Conservation (phyloP, 2,113 vertebrate species). For the Thomomys bottae region DNA sequence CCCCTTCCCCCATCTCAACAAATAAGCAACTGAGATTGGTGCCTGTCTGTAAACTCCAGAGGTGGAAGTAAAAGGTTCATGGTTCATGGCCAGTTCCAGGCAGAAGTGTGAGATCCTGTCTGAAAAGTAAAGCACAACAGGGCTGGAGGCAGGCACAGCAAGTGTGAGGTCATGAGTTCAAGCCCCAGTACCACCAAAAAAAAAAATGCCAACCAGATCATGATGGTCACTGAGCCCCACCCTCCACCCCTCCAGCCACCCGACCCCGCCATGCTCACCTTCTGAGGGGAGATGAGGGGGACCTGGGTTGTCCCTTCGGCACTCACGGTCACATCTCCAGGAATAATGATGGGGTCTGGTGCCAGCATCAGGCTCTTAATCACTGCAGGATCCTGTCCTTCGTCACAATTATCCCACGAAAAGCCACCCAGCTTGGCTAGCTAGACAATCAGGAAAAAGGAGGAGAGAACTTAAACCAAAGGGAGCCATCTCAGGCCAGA, state of each 20-base stretch:
- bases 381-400: conserved; percentile 77
- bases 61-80: too few relatives aligned
- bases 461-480: not conserved
- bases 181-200: not conserved
- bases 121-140: too few relatives aligned
- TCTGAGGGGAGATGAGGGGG: conserved; percentile 77
- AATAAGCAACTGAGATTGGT: too few relatives aligned
- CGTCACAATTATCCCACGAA: conserved; percentile 87
- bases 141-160: too few relatives aligned
- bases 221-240: too few relatives aligned
- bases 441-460: not conserved
- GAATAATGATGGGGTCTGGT: conserved; percentile 84
- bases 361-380: conserved; percentile 83
- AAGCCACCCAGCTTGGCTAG: conserved; percentile 77
- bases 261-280: conserved; percentile 71
- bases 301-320: conserved; percentile 10
- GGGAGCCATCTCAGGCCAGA: not conserved
- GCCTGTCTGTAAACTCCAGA: too few relatives aligned
- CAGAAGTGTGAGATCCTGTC: too few relatives aligned
- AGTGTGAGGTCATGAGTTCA: not conserved
- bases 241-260: too few relatives aligned
- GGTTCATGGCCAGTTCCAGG: too few relatives aligned
- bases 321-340: conserved; percentile 80
- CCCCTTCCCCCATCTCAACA: too few relatives aligned
- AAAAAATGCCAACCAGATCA: not conserved